Base-by-base conservation (phyloP, 2,888 invertebrate genomes). In the Ceriagrion tenellum region DNA sequence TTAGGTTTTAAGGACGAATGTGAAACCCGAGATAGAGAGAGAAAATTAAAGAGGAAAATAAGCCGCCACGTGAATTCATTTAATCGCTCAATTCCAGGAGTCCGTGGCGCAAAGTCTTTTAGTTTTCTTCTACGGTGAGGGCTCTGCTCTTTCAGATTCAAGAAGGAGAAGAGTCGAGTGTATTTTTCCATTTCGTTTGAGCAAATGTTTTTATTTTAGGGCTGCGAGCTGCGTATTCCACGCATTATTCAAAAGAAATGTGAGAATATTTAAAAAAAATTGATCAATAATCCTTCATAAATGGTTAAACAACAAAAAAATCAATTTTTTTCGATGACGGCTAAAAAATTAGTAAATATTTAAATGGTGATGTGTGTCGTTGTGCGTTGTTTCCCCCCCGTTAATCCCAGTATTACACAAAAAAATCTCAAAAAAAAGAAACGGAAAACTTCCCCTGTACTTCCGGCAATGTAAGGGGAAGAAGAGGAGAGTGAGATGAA, bases 341-440 rank as follows among this genome's bases (percentile, higher is more conserved):
- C 30, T 81, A 81, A 81, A 81, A n/a, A 81, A 81, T 35, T 81
- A 81, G 81, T 81, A 35, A 81, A 81, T 81, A 81, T 81, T 81
- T 81, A 81, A 69, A 81, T 81, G 81, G 81, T 81, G 81, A 81
- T 81, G 81, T 81, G 81, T 81, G 81, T 81, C 81, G 81, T 81
- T 81, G 81, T 81, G 35, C 81, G 81, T 81, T 81, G 81, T 81
- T 81, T 35, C 81, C 81, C 81, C 81, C 69, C 81, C 81, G 35
- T 81, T 81, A 18, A 81, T 81, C 81, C 81, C 81, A 81, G 81
- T 35, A 81, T 81, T 81, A 81, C 81, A 30, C 35, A 12, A 35
- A 81, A 81, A 81, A 35, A 35, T 35, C 81, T 13, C 13, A 26
- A 81, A 35, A 26, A 26, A 35, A 35, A 26, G 69, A 81, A 81